These are phyloP conservation scores for Dryobota labecula DNA, from an alignment of 2,888 invertebrate genomes.

Conservation along the genomic window DNA sequence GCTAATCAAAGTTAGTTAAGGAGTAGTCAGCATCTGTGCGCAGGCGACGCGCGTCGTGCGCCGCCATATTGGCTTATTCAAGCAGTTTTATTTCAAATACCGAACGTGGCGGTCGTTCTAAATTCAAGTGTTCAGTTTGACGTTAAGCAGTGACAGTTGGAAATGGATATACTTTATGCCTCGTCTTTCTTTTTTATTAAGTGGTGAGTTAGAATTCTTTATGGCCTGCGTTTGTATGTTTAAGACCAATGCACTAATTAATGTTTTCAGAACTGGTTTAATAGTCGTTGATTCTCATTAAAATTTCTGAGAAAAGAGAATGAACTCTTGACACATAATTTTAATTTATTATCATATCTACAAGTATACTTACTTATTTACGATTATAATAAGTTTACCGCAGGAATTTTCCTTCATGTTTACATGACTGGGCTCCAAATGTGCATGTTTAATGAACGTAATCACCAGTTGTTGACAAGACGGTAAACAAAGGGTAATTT, in stretches of 20 bases:
- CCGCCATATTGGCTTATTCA: constrained; percentile 77
- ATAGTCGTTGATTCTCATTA: constrained; percentile 20
- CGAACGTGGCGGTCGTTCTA: constrained; percentile 80
- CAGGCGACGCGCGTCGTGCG: constrained; percentile 80
- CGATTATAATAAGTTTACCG: constrained; percentile 29
- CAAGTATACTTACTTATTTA: constrained; percentile 17
- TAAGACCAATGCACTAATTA: constrained; percentile 44
- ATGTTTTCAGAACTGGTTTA: constrained; percentile 40
- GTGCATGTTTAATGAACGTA: constrained; percentile 41
- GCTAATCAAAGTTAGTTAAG: constrained; percentile 92
- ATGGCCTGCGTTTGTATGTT: constrained; percentile 8
- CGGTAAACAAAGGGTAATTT: constrained; percentile 51
- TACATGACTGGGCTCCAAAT: constrained; percentile 39
- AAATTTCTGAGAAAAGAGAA: constrained; percentile 23
- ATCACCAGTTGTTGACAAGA: constrained; percentile 36
- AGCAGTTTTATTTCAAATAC: constrained; percentile 80
- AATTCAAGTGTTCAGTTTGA: constrained; percentile 79
- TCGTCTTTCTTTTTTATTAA: constrained; percentile 60
- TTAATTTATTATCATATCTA: constrained; percentile 44
- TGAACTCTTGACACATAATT: constrained; percentile 17
- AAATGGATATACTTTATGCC: constrained; percentile 77
- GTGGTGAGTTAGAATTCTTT: constrained; percentile 65
- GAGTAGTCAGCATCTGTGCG: constrained; percentile 89
- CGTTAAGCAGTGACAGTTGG: constrained; percentile 84
- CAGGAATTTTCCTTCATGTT: constrained; percentile 53